Percentiles rank a stretch among this genome's conserved stretches.
Evolutionary conservation across 2,113 vertebrate species (phyloP).

Genomic region (Engraulis encrasicolus): DNA sequence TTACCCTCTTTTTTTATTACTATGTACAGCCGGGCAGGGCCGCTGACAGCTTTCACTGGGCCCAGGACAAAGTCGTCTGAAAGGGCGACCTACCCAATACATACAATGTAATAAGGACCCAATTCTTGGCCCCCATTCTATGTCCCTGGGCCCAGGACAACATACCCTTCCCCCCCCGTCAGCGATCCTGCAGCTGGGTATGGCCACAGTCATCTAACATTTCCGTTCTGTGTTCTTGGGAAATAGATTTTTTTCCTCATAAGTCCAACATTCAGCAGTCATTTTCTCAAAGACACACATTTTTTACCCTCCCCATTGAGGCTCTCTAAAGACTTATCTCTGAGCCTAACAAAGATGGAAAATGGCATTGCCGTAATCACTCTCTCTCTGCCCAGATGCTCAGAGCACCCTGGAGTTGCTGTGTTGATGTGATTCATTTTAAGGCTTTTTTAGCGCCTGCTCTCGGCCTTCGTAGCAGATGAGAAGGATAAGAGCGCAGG

Average conservation of each 20-base stretch:
- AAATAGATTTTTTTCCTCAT: not conserved
- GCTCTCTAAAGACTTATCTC: constrained; percentile 25
- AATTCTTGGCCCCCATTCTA: too few species aligned
- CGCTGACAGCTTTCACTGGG: too few species aligned
- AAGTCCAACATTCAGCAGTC: constrained; percentile 23
- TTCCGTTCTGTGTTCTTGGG: not conserved
- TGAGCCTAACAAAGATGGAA: constrained; percentile 38
- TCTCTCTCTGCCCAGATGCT: constrained; percentile 23
- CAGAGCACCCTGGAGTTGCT: constrained; percentile 7
- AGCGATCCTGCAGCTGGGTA: not conserved
- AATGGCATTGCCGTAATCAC: constrained; percentile 45
- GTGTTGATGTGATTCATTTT: constrained; percentile 47
- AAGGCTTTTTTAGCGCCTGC: constrained; percentile 23
- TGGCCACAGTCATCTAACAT: not conserved
- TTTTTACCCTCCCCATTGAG: constrained; percentile 28
- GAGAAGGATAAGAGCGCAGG: constrained; percentile 26
- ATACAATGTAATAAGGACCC: too few species aligned
- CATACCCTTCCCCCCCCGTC: too few species aligned
- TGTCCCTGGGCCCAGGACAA: too few species aligned
- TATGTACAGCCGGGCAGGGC: too few species aligned
- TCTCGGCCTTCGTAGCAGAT: constrained; percentile 42
- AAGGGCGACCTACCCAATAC: too few species aligned
- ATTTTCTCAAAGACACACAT: constrained; percentile 27
- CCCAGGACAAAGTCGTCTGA: too few species aligned
- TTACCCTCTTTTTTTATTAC: not conserved